Base-by-base conservation (phyloP, 2,888 invertebrate genomes). In the Agapetus fuscipes region DNA sequence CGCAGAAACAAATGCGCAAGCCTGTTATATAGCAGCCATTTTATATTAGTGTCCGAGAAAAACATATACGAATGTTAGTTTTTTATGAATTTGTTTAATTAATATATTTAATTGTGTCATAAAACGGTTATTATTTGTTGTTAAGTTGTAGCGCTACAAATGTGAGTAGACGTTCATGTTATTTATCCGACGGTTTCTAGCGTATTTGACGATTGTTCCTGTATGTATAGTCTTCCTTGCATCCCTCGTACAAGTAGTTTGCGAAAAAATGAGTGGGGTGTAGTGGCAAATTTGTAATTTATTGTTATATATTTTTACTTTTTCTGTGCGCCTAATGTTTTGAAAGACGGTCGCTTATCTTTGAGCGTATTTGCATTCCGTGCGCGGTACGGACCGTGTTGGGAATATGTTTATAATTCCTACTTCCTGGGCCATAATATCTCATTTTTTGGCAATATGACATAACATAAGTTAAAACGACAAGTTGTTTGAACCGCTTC, bases 61-160 rank as follows among this genome's bases (percentile, higher is more conserved):
- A 68, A 68, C 68, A 69, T 67, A 67, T 68, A 66, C 68, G 67
- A 69, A 70, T 70, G 69, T 67, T 68, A 67, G 68, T 68, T 68
- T 65, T 67, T 67, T 43, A 43, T 43, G 34, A 41, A 38, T 37
- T 41, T 41, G 30, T 32, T 38, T 34, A 35, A 41, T 35, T 34
- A 35, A 30, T 37, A 31, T 39, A 43, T 33, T 43, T 39, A 34
- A 35, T 35, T 28, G 42, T 30, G 39, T 27, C 33, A 34, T 14
- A 29, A 17, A 34, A 30, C 33, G 33, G 30, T 17, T 32, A 38
- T 38, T 38, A 32, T 34, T 34, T 34, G 27, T 30, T 39, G 30
- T 25, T 39, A 28, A 39, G 42, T 34, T 20, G 28, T 37, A 43
- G 16, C 31, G 38, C 35, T 39, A 39, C 42, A 34, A 43, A 43